Percentiles rank a stretch among this genome's conserved stretches.
phyloP scores from a whole-genome alignment of 1,140 invertebrate genomes.

The Chelonus insularis region DNA sequence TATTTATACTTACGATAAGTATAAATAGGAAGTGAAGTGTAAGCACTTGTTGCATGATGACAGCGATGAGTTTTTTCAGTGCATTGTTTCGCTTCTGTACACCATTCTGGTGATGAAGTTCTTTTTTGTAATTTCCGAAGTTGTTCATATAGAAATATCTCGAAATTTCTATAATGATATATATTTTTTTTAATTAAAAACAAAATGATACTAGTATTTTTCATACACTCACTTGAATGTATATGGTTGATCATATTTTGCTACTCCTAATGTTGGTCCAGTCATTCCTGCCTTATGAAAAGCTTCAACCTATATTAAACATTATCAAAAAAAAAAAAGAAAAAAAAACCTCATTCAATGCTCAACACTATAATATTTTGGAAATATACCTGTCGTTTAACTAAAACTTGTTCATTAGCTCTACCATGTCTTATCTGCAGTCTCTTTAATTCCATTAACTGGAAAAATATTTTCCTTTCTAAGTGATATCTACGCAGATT shows the following conservation, averaged over 20 bases:
- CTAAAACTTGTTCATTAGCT: constrained; percentile 85
- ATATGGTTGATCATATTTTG: constrained; percentile 53
- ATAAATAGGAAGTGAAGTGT: constrained; percentile 77
- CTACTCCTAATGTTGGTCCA: constrained; percentile 53
- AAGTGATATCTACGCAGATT: constrained; percentile 74
- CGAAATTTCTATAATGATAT: constrained; percentile 75
- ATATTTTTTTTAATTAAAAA: too few relatives aligned
- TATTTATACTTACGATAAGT: constrained; percentile 52
- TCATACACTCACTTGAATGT: constrained; percentile 56
- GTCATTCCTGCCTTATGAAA: constrained; percentile 56
- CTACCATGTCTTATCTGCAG: constrained; percentile 88
- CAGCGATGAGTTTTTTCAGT: constrained; percentile 84
- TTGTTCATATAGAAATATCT: constrained; percentile 89
- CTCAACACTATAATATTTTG: background rate
- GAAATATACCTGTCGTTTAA: constrained; percentile 71
- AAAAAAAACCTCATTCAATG: constrained; percentile 14
- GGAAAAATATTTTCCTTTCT: constrained; percentile 92
- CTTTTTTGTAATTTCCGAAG: constrained; percentile 75
- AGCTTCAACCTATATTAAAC: constrained; percentile 57
- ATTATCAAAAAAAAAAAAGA: constrained; percentile 12
- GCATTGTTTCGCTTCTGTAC: constrained; percentile 67
- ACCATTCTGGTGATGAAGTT: constrained; percentile 62
- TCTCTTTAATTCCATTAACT: constrained; percentile 88
- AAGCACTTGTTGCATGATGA: constrained; percentile 86
- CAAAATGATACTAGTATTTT: too few relatives aligned